Conservation (phyloP, 1,140 invertebrate genomes). For the Teleopsis dalmanni region DNA sequence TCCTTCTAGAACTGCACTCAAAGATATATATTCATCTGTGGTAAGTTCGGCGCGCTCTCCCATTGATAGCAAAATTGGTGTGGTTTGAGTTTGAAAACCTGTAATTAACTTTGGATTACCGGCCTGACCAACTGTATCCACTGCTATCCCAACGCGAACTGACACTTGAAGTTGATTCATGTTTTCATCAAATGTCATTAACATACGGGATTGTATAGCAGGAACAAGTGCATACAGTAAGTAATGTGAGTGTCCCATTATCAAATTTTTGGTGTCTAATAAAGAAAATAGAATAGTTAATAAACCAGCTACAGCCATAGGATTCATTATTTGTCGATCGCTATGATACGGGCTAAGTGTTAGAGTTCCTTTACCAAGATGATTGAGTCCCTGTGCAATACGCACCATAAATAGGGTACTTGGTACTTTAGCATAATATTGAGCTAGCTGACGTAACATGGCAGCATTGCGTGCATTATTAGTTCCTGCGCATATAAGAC, state of each 20-base stretch:
- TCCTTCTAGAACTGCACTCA: conserved; percentile 97
- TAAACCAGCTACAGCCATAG: conserved; percentile 89
- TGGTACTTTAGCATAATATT: conserved; percentile 96
- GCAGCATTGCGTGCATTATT: conserved; percentile 84
- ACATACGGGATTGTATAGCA: conserved; percentile 97
- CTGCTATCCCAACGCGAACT: conserved; percentile 94
- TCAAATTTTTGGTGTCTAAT: conserved; percentile 94
- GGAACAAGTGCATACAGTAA: conserved; percentile 90
- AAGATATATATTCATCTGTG: conserved; percentile 92
- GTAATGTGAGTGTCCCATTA: conserved; percentile 94
- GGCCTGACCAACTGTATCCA: conserved; percentile 98
- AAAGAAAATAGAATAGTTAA: conserved; percentile 87
- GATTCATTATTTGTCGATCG: conserved; percentile 89
- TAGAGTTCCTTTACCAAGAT: conserved; percentile 97
- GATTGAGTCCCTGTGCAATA: conserved; percentile 96
- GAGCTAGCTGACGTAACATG: conserved; percentile 93
- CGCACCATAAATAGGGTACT: conserved; percentile 98
- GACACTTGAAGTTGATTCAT: conserved; percentile 89
- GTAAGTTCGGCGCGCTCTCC: conserved; percentile 97
- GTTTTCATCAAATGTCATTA: conserved; percentile 98
- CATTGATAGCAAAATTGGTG: conserved; percentile 91
- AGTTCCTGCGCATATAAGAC: conserved; percentile 86
- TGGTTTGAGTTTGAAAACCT: conserved; percentile 98
- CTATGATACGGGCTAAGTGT: conserved; percentile 95
- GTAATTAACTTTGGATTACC: conserved; percentile 99